Base-by-base conservation (phyloP, 2,888 invertebrate species). In the Tenthredo mesomela region DNA sequence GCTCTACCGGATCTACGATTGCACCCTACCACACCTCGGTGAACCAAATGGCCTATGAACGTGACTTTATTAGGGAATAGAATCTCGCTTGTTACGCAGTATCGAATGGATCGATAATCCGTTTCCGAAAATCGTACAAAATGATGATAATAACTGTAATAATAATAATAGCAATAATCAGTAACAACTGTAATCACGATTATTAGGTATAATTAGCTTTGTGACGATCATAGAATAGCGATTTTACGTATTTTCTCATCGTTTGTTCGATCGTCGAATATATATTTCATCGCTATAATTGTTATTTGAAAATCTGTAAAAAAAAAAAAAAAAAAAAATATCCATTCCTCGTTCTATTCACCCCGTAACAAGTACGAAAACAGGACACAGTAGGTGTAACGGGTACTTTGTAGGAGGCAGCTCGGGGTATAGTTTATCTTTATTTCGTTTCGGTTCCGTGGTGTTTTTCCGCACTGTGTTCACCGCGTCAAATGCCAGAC, bases 1-100 rank as follows among this genome's bases (percentile, higher is more conserved):
- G 70, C 78, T 50, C 67, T 21, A 47, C 9, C 58, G 50, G 58
- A 67, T 65, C 77, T 40, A 58, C 71, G 78, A 83, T 71, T 83
- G 67, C 37, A 54, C 77, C 61, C 73, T 15, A 40, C 18, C 80
- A 73, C 43, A 73, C 84, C 77, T 85, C 85, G 84, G 86, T 86
- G 84, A 85, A 85, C 86, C 82, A 84, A 86, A 87, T 85, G 85
- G 85, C 84, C 85, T 84, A 85, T 86, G 87, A 86, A 85, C 83
- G 87, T 87, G 85, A 87, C 87, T 86, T 85, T 87, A 86, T 87
- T 87, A 87, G 87, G 78, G 82, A 83, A 82, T 70, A 75, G 84
- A 84, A 77, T 80, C 75, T 33, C 80, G 15, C 71, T 37, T 54
- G 61, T 70, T 50, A 29, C n/a, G n/a, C 47, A 12, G 12, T n/a